Evolutionary conservation across 2,113 vertebrate species (phyloP).

Genomic region (Otocyon megalotis): DNA sequence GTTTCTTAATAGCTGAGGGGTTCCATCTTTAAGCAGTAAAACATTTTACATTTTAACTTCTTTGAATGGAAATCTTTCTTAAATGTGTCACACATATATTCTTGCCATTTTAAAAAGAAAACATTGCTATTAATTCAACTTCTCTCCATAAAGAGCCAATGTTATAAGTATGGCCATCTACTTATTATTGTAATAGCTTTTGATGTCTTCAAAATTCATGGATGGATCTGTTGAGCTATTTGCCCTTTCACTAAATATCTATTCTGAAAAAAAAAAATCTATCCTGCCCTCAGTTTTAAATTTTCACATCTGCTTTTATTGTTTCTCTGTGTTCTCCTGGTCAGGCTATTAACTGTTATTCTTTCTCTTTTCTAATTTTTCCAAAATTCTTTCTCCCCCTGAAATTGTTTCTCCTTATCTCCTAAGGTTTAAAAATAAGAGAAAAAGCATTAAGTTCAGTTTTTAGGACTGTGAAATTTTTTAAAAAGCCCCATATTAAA

Average conservation of each 20-base stretch:
- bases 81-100: slow-evolving; percentile 20
- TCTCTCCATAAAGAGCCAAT: not conserved
- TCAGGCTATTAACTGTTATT: not conserved
- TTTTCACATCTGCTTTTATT: slow-evolving; percentile 4
- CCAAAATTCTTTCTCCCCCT: not conserved
- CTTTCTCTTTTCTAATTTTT: not conserved
- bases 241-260: not conserved
- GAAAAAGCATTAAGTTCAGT: not conserved
- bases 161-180: slow-evolving; percentile 42
- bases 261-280: not conserved
- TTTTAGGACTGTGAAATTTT: not conserved
- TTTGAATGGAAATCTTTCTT: slow-evolving; percentile 37
- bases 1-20: slow-evolving; percentile 25
- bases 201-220: slow-evolving; percentile 5
- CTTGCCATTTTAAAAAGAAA: slow-evolving; percentile 40
- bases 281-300: not conserved
- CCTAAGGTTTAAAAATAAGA: not conserved
- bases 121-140: not conserved
- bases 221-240: not conserved
- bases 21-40: slow-evolving; percentile 48
- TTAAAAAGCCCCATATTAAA: slow-evolving; percentile 30
- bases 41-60: slow-evolving; percentile 57
- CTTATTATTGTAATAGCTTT: not conserved
- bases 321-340: not conserved
- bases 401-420: not conserved